These are phyloP conservation scores for Epinephelus fuscoguttatus DNA, from an alignment of 2,113 vertebrate genomes.

Conservation along the genomic window DNA sequence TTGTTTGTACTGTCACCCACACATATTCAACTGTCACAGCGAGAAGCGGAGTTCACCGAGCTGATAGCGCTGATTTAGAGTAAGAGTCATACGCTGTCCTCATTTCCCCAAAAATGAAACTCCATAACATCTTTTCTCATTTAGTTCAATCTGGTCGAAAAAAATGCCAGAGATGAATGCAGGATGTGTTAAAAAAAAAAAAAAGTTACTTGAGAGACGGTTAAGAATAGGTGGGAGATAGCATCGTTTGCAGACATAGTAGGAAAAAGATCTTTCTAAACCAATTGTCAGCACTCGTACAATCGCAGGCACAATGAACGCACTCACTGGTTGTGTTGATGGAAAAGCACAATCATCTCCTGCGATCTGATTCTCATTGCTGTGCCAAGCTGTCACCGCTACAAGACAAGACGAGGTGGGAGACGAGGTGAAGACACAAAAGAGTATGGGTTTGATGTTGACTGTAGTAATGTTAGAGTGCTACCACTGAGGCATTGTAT, in stretches of 20 bases:
- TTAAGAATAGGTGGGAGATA: slow-evolving; percentile 60
- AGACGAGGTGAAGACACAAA: slow-evolving; percentile 28
- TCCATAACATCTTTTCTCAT: slow-evolving; percentile 64
- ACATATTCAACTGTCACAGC: slow-evolving; percentile 73
- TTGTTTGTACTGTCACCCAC: slow-evolving; percentile 82
- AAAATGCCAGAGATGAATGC: slow-evolving; percentile 59
- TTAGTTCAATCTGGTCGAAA: slow-evolving; percentile 60
- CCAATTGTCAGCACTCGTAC: slow-evolving; percentile 67
- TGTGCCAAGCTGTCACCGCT: slow-evolving; percentile 33
- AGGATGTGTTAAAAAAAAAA: slow-evolving; percentile 59
- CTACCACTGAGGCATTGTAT: slow-evolving; percentile 10
- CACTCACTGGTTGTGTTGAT: slow-evolving; percentile 59
- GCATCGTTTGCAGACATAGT: slow-evolving; percentile 66
- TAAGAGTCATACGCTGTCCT: slow-evolving; percentile 59
- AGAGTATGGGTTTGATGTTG: slow-evolving; percentile 37
- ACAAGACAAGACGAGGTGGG: slow-evolving; percentile 21
- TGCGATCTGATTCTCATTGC: slow-evolving; percentile 53
- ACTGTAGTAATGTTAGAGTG: slow-evolving; percentile 8
- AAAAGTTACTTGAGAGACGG: slow-evolving; percentile 30
- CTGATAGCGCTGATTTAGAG: slow-evolving; percentile 70
- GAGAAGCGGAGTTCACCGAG: slow-evolving; percentile 52
- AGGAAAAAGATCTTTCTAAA: slow-evolving; percentile 68
- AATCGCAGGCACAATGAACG: slow-evolving; percentile 64
- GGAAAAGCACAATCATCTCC: slow-evolving; percentile 64
- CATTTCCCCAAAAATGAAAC: slow-evolving; percentile 62